Base-by-base conservation (phyloP, 2,113 vertebrate genomes). In the Engraulis encrasicolus region DNA sequence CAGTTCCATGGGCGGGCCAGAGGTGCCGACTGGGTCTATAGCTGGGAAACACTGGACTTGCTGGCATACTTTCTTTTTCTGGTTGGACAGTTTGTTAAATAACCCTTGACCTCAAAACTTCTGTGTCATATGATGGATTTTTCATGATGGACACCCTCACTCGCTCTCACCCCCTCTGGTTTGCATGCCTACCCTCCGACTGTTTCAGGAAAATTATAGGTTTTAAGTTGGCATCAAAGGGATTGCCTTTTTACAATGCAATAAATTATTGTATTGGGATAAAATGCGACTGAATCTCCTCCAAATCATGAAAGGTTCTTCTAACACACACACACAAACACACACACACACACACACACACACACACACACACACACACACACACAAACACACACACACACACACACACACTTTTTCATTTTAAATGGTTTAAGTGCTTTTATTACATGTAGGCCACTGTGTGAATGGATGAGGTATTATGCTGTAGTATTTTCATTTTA, bases 181-280 rank as follows among this genome's bases (percentile, higher is more conserved):
- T n/a, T 66, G 58, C 58, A 66, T 66, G 58, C 23, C 58, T 66
- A 14, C 23, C 23, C 3, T 27, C 15, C n/a, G n/a, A 23, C 54
- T 61, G 6, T 61, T 61, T 61, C 20, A 61, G 54, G 54, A 61
- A 9, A 61, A 23, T n/a, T n/a, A n/a, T n/a, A n/a, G n/a, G n/a
- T n/a, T n/a, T n/a, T n/a, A n/a, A n/a, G n/a, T n/a, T n/a, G n/a
- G n/a, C 14, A 66, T 66, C 58, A 66, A 6, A 66, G 58, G 58
- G 58, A 66, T 27, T 31, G 23, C 23, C 58, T 27, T 66, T 66
- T 66, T 66, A 7, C 58, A 66, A 94, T 93, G 95, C 95, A 95
- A 94, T 95, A 94, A 95, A 83, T 91, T 87, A 84, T 89, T 86
- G 83, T 86, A 81, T 37, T 90, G 91, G 88, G 78, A 52, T 88